Base-by-base conservation (phyloP, 2,888 invertebrate genomes). In the Diarsia dahlii region DNA sequence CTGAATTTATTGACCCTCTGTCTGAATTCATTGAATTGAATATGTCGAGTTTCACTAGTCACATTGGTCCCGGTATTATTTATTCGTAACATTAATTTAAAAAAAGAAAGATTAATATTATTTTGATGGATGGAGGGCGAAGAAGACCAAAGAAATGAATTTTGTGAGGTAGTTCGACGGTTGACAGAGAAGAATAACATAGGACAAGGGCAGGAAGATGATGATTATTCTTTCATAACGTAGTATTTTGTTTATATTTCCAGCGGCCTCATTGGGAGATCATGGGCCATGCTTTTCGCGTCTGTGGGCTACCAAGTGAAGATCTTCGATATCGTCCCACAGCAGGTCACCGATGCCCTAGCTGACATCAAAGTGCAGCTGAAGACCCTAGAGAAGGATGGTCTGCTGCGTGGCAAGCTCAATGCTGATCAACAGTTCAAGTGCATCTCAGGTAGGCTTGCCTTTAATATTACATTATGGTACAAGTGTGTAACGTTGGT, bases 281-380 rank as follows among this genome's bases (percentile, higher is more conserved):
- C 99, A 89, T 99, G 99, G 99, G 98, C 99, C 0, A 99, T 99
- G 99, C 97, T 99, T 54, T 99, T 99, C 94, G 99, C 99, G 0
- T 98, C 98, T 13, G 98, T 98, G 9, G 99, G 99, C 15, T 99
- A 99, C 93, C 97, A 98, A 91, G 99, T 99, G 48, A 97, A 97
- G 20, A 96, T 99, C 68, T 99, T 98, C 92, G 99, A 99, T 90
- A 98, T 98, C 71, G 96, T 98, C 56, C 97, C 97, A 1, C 97
- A 98, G 82, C 98, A 98, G 94, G 97, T 99, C 45, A 94, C 97
- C 18, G 97, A 97, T 68, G 99, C 99, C 0, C 94, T 99, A 1
- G 96, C 95, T 10, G 98, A 98, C 85, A 98, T 99, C 69, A 94
- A 97, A 86, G 93, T 97, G 18, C 98, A 99, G 92, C 92, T 99